phyloP scores from a whole-genome alignment of 2,888 invertebrate species.

The Lepas anatifera region DNA sequence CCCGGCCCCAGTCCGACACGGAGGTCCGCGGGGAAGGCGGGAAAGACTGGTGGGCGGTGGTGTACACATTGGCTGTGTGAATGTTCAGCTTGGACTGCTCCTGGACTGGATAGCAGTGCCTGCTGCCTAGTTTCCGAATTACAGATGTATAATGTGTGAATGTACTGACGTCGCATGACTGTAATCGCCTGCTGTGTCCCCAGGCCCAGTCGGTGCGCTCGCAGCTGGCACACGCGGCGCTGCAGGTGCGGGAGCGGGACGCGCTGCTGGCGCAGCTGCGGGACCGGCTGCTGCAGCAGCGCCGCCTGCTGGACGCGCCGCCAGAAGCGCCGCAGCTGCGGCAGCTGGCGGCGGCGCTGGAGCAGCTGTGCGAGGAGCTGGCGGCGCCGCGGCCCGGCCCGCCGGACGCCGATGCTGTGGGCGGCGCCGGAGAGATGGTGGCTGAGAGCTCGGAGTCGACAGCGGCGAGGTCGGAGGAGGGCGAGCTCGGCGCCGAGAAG shows the following conservation, averaged over 20 bases:
- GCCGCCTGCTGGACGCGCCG: constrained; percentile 1
- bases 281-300: constrained; percentile 16
- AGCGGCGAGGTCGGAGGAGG: background rate
- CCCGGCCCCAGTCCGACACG: background rate
- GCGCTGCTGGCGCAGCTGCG: constrained; percentile 17
- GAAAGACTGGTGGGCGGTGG: too few relatives aligned
- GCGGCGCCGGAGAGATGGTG: constrained; percentile 1
- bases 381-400: constrained; percentile 17
- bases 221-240: constrained; percentile 2
- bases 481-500: background rate
- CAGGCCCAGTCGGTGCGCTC: background rate
- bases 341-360: constrained; percentile 9
- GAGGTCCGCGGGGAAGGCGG: too few relatives aligned
- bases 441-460: background rate
- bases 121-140: too few relatives aligned
- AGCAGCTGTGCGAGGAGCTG: constrained; percentile 16
- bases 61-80: too few relatives aligned
- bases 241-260: constrained; percentile 12
- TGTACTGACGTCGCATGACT: too few relatives aligned
- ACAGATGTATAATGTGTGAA: too few relatives aligned
- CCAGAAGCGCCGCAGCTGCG: constrained; percentile 13
- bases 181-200: too few relatives aligned
- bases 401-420: constrained; percentile 14
- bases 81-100: too few relatives aligned
- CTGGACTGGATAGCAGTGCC: too few relatives aligned